Base-by-base conservation (phyloP, 1,140 invertebrate species). In the Pogonomyrmex californicus region DNA sequence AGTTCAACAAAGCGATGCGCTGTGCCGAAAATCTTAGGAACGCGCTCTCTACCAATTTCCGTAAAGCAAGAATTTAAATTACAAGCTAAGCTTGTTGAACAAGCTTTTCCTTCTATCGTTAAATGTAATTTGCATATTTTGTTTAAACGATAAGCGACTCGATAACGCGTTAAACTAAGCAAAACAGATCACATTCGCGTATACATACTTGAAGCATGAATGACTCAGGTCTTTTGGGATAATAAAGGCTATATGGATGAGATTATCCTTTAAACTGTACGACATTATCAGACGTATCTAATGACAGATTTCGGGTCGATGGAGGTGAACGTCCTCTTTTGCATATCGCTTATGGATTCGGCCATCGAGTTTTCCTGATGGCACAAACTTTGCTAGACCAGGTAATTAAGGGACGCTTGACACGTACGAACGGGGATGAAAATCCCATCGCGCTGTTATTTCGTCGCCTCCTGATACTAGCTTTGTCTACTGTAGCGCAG, bases 361-460 rank as follows among this genome's bases (percentile, higher is more conserved):
- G 41, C 68, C 56, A 60, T 88, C 86, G 78, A 85, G 62, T 83
- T 33, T 17, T 86, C 66, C 38, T 56, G 66, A 56, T 63, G 49
- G n/a, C 30, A 54, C 60, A 76, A 91, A 92, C 85, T 91, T 92
- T 79, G 86, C 85, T 75, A 81, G 9, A 47, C 77, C 62, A 51
- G 79, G 83, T 89, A 88, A 89, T 89, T 89, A 88, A 89, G 83
- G 75, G 7, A n/a, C 70, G 68, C 47, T 56, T 89, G 88, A 88
- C 88, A 71, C 88, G 75, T 58, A 38, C 54, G 9, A 7, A 60
- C 68, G 56, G 83, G 88, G 87, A 89, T 89, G 91, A 91, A 91
- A 88, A 90, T 81, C 76, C 86, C 33, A 54, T 71, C 54, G 76
- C 66, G 54, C 87, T 83, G 76, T 87, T 87, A 85, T 87, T 86